Conservation (phyloP, 2,888 invertebrate species). For the Marronus borbonicus region DNA sequence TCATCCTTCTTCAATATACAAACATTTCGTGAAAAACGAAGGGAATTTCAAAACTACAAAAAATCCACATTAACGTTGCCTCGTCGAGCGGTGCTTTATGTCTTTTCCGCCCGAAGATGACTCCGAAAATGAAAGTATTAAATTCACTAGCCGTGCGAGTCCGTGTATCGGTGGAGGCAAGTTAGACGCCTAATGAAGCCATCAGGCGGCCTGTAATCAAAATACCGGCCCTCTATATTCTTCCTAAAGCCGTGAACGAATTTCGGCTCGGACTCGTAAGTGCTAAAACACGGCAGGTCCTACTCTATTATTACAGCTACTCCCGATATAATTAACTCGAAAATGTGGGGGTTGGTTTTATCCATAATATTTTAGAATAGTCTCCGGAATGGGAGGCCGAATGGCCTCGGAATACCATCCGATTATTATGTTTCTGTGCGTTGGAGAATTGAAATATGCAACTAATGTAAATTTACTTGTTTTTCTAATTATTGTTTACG, state of each 20-base stretch:
- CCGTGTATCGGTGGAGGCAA: conserved; percentile 46
- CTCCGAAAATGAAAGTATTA: conserved; percentile 39
- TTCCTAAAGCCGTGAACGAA: conserved; percentile 56
- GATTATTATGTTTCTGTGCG: conserved; percentile 34
- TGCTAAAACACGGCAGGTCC: conserved; percentile 59
- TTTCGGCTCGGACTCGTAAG: conserved; percentile 56
- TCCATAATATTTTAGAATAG: conserved; percentile 52
- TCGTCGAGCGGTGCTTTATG: neutral
- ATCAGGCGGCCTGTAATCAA: conserved; percentile 67
- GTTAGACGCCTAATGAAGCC: conserved; percentile 64
- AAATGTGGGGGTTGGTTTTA: conserved; percentile 57
- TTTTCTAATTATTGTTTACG: too few species aligned
- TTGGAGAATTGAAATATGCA: conserved; percentile 34
- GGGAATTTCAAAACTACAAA: neutral
- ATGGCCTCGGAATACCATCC: conserved; percentile 7
- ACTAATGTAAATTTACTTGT: too few species aligned
- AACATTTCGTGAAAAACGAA: neutral
- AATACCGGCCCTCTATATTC: conserved; percentile 60
- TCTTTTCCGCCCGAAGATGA: neutral
- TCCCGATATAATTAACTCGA: conserved; percentile 60
- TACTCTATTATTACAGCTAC: conserved; percentile 58
- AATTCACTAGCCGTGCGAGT: conserved; percentile 29
- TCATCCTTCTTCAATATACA: neutral
- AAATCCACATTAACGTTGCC: neutral
- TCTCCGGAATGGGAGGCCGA: conserved; percentile 38